A percentile compares a stretch with the other conserved stretches of the same genome.
Evolutionary conservation across 2,113 vertebrate species (phyloP).

Genomic region (Cephalopholis sonnerati): DNA sequence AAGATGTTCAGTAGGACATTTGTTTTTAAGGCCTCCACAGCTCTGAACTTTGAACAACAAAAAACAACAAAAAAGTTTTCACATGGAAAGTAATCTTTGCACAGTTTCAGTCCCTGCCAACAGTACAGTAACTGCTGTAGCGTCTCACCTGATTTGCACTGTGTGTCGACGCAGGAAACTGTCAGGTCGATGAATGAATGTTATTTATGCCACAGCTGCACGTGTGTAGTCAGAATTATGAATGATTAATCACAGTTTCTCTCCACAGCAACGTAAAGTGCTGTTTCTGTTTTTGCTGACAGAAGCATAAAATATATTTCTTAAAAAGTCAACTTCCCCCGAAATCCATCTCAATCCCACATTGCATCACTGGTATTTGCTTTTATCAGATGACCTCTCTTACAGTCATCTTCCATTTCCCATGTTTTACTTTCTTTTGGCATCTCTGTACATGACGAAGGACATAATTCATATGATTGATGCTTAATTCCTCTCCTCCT

Average conservation of each 20-base stretch:
- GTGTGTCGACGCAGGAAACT: not conserved
- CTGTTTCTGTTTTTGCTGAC: not conserved
- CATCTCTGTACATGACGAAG: slow-evolving; percentile 16
- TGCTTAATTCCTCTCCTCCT: slow-evolving; percentile 12
- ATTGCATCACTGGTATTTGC: slow-evolving; percentile 7
- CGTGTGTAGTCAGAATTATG: not conserved
- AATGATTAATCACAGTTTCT: not conserved
- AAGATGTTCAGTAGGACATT: no score
- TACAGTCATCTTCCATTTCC: not conserved
- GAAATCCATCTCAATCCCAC: not conserved
- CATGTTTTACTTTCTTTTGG: slow-evolving; percentile 15
- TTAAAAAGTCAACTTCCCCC: not conserved
- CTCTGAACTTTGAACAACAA: no score
- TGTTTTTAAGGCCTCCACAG: no score
- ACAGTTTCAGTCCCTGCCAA: not conserved
- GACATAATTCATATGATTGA: slow-evolving; percentile 30
- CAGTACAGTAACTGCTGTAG: not conserved
- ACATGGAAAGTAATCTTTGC: no score
- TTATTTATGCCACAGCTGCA: not conserved
- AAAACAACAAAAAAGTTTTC: no score
- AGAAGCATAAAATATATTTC: not conserved
- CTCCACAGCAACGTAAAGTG: not conserved
- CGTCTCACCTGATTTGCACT: not conserved
- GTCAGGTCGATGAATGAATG: not conserved
- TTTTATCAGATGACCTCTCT: slow-evolving; percentile 2